phyloP scores from a whole-genome alignment of 2,113 vertebrate genomes.

The Spilogale gracilis region DNA sequence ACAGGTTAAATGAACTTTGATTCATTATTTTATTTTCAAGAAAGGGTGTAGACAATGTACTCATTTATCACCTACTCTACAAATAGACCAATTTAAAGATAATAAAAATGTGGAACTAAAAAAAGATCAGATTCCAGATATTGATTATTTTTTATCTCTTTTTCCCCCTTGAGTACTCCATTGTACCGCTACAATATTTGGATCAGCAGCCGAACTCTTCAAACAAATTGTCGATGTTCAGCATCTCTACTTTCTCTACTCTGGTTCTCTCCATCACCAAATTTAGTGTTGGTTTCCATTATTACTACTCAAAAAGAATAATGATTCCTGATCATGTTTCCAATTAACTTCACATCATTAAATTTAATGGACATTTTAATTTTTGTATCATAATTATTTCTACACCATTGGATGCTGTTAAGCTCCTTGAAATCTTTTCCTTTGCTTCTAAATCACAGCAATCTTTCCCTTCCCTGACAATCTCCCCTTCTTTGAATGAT shows the following conservation, averaged over 20 bases:
- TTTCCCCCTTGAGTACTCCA: rapidly evolving
- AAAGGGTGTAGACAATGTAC: not conserved
- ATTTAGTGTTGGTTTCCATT: not conserved
- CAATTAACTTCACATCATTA: not conserved
- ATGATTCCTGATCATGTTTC: not conserved
- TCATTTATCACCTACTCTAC: not conserved
- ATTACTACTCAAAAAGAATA: not conserved
- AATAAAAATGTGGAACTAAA: not conserved
- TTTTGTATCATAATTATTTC: not conserved
- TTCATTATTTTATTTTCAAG: not conserved
- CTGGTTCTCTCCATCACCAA: not conserved
- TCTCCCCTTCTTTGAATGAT: not conserved
- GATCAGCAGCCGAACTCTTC: not conserved
- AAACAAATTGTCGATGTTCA: not conserved
- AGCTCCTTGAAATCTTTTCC: not conserved
- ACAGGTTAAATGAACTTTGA: constrained; percentile 19
- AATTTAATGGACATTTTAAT: not conserved
- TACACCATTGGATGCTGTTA: not conserved
- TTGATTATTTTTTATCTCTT: not conserved
- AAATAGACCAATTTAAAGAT: not conserved
- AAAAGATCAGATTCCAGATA: not conserved
- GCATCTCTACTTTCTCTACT: not conserved
- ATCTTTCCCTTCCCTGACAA: not conserved
- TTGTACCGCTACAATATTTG: not conserved
- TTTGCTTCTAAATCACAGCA: not conserved